These are phyloP conservation scores for Leptopilina clavipes DNA, from an alignment of 1,140 invertebrate species.

Conservation along the genomic window DNA sequence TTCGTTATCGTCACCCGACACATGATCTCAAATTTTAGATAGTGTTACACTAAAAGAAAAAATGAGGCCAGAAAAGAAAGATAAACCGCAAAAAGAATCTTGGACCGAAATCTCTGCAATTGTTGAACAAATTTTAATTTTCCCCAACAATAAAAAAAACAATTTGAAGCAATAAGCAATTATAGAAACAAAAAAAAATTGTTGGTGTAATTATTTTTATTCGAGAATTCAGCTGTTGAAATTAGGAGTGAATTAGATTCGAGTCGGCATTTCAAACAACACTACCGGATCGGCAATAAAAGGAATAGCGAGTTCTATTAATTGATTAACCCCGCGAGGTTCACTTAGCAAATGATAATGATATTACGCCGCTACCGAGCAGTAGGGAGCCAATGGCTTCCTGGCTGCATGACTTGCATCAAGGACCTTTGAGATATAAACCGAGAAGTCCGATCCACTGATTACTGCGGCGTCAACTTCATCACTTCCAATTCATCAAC, in stretches of 20 bases:
- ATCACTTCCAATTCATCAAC: slow-evolving; percentile 27
- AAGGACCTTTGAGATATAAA: slow-evolving; percentile 55
- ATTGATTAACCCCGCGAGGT: slow-evolving; percentile 61
- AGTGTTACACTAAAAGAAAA: no score
- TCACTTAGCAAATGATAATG: slow-evolving; percentile 61
- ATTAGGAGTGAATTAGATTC: not conserved
- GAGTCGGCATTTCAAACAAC: not conserved
- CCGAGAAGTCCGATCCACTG: slow-evolving; percentile 49
- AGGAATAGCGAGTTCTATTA: slow-evolving; percentile 48
- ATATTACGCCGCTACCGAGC: slow-evolving; percentile 50
- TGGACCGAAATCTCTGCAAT: no score
- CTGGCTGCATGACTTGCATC: slow-evolving; percentile 59
- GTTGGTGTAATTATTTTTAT: no score
- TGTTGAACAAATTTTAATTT: no score
- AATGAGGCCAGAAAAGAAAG: not conserved
- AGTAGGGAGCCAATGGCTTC: slow-evolving; percentile 54
- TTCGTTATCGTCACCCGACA: not conserved
- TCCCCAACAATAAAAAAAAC: no score
- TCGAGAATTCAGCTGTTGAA: not conserved
- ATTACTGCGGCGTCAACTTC: slow-evolving; percentile 40
- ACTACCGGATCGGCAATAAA: not conserved
- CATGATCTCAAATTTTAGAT: slow-evolving; percentile 12
- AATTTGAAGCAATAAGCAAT: no score
- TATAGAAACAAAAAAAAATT: no score
- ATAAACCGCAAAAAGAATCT: no score